Evolutionary conservation across 2,113 vertebrate genomes (phyloP).

Genomic region (Centropus unirufus): DNA sequence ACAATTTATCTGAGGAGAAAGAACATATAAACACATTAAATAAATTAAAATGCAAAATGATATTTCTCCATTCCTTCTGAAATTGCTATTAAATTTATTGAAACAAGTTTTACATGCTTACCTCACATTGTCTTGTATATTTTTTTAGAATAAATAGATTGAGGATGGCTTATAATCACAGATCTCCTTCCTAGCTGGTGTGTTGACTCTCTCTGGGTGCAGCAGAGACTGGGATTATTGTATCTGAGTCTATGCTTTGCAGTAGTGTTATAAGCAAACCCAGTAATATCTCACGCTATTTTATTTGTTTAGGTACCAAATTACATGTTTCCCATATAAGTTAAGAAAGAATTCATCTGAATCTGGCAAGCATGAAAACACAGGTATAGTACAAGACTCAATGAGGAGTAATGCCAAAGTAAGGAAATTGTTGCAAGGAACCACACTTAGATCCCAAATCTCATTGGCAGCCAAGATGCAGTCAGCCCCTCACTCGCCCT

Average conservation of each 20-base stretch:
- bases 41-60: slow-evolving; percentile 37
- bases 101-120: background rate
- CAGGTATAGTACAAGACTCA: background rate
- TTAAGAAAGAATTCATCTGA: background rate
- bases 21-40: slow-evolving; percentile 15
- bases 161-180: background rate
- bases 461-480: background rate
- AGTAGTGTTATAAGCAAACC: background rate
- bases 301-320: background rate
- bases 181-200: background rate
- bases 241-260: background rate
- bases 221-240: background rate
- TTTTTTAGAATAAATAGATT: background rate
- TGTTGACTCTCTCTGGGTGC: background rate
- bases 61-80: background rate
- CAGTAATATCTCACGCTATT: background rate
- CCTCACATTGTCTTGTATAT: background rate
- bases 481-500: background rate
- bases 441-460: background rate
- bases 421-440: background rate
- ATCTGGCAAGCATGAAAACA: background rate
- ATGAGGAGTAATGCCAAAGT: background rate
- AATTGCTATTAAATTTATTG: background rate
- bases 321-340: background rate
- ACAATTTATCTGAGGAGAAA: slow-evolving; percentile 11